phyloP scores from a whole-genome alignment of 2,888 invertebrate genomes.

The Ornithoptera alexandrae region DNA sequence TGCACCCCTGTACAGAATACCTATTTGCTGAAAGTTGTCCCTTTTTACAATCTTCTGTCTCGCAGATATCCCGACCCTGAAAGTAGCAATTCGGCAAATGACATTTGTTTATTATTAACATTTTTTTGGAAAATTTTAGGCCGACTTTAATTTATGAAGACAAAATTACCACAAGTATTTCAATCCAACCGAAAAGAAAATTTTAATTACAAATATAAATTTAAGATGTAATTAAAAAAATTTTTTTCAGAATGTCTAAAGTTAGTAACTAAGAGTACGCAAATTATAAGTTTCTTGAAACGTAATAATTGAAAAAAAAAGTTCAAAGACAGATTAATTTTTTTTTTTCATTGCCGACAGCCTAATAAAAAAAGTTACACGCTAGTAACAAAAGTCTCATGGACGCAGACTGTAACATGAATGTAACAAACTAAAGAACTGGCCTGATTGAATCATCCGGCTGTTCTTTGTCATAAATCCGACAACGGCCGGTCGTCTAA shows the following conservation, averaged over 20 bases:
- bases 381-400: slow-evolving; percentile 67
- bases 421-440: slow-evolving; percentile 79
- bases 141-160: too few relatives aligned
- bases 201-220: too few relatives aligned
- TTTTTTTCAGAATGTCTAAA: not conserved
- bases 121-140: too few relatives aligned
- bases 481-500: slow-evolving; percentile 75
- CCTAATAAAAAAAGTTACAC: slow-evolving; percentile 35
- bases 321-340: not conserved
- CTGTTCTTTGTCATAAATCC: slow-evolving; percentile 80
- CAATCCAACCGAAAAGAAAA: too few relatives aligned
- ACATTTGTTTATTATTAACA: not conserved
- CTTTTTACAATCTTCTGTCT: slow-evolving; percentile 49
- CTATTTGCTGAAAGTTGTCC: slow-evolving; percentile 69
- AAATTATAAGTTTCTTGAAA: not conserved
- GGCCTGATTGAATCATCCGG: slow-evolving; percentile 78
- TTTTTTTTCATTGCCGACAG: not conserved
- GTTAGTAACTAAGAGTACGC: not conserved
- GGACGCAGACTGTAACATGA: slow-evolving; percentile 68
- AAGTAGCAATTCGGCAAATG: slow-evolving; percentile 48
- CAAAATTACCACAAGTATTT: too few relatives aligned
- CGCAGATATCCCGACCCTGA: slow-evolving; percentile 1
- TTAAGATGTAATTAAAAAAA: too few relatives aligned
- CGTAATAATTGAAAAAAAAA: not conserved
- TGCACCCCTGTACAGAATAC: slow-evolving; percentile 77